These are phyloP conservation scores for Cantharis nigra DNA, from an alignment of 2,888 invertebrate species.

Conservation along the genomic window DNA sequence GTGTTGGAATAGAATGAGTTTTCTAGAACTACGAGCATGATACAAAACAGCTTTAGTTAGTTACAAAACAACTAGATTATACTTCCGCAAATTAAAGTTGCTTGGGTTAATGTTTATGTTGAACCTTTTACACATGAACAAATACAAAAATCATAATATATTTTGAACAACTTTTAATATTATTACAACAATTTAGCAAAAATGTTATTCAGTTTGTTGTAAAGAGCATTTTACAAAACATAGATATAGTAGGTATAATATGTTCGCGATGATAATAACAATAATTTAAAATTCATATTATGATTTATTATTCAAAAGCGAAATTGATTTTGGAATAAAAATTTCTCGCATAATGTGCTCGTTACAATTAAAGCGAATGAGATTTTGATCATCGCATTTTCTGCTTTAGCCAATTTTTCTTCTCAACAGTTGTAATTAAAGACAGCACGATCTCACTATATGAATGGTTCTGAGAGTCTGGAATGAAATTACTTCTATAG, in stretches of 20 bases:
- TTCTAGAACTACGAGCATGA: constrained; percentile 27
- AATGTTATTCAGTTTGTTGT: not conserved
- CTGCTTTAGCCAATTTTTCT: constrained; percentile 2
- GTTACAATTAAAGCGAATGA: constrained; percentile 3
- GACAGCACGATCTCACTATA: constrained; percentile 1
- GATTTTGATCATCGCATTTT: not conserved
- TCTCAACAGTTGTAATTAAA: constrained; percentile 2
- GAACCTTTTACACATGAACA: constrained; percentile 10
- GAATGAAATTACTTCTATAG: not conserved
- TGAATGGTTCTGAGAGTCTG: constrained; percentile 2
- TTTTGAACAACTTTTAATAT: not conserved
- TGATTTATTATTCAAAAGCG: not conserved
- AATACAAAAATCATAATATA: not conserved
- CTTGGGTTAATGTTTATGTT: constrained; percentile 37
- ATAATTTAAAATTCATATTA: not conserved
- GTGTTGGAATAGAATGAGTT: constrained; percentile 17
- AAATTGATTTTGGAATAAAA: not conserved
- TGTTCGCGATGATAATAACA: not conserved
- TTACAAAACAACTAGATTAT: constrained; percentile 41
- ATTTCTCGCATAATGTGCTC: not conserved
- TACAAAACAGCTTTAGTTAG: constrained; percentile 36
- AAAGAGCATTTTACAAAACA: not conserved
- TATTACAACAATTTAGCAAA: not conserved
- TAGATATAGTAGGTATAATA: too few relatives aligned
- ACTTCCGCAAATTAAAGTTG: constrained; percentile 41